A percentile compares a stretch with the other conserved stretches of the same genome.
phyloP scores from a whole-genome alignment of 92 coral and sea anemone species.

The Pocillopora grandis region DNA sequence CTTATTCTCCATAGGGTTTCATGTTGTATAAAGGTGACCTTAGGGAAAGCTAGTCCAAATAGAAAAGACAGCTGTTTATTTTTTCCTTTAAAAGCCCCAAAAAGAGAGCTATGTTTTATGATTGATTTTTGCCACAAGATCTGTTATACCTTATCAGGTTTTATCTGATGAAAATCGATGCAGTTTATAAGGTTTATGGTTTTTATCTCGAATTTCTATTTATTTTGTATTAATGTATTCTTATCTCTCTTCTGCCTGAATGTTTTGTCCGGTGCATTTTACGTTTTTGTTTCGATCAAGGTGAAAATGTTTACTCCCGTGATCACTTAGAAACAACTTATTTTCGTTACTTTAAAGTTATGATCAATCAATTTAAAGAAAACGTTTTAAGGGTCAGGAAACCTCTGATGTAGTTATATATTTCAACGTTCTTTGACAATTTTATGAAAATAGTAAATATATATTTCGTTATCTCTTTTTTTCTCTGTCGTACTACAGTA shows the following conservation, averaged over 20 bases:
- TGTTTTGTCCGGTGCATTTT: background rate
- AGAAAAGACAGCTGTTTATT: conserved; percentile 1
- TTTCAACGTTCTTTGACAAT: background rate
- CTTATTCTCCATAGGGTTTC: conserved; percentile 1
- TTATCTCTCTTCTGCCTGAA: background rate
- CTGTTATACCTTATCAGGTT: background rate
- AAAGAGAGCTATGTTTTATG: background rate
- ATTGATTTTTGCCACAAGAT: conserved; percentile 11
- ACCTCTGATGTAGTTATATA: background rate
- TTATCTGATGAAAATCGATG: conserved; percentile 1
- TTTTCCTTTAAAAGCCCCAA: background rate
- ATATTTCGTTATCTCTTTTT: background rate
- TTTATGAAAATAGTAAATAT: background rate
- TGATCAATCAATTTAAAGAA: background rate
- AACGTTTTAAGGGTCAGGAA: background rate
- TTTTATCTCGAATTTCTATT: background rate
- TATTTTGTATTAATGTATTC: background rate
- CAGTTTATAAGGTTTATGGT: background rate
- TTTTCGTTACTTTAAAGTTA: background rate
- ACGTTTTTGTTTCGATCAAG: background rate
- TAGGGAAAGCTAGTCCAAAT: background rate
- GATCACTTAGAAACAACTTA: background rate
- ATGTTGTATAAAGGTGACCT: background rate
- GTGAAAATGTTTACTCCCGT: background rate
- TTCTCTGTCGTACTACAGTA: conserved; percentile 1